Evolutionary conservation across 1,140 invertebrate genomes (phyloP).

Genomic region (Danaus plexippus): DNA sequence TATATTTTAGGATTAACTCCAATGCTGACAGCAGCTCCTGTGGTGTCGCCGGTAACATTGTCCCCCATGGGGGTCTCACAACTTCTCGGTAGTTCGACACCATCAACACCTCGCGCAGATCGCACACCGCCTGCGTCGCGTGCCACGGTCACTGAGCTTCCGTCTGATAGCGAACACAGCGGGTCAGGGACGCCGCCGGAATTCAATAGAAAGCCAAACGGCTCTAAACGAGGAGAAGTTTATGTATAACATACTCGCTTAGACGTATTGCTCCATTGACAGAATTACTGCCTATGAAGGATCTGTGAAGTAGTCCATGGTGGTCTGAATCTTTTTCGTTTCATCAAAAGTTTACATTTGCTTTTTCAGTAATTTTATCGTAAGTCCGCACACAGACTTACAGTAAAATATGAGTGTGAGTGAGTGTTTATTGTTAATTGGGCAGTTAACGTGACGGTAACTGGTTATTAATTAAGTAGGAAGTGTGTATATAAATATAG

Average conservation of each 20-base stretch:
- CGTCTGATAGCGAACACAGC: conserved; percentile 51
- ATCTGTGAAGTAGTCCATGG: no score
- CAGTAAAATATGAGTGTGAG: no score
- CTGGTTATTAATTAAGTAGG: no score
- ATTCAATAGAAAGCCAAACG: conserved; percentile 43
- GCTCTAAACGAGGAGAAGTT: conserved; percentile 72
- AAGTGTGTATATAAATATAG: no score
- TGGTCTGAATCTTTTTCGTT: no score
- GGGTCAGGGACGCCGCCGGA: conserved; percentile 43
- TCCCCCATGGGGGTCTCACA: conserved; percentile 63
- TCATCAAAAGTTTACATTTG: no score
- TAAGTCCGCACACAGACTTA: no score
- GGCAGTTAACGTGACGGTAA: no score
- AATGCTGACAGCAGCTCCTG: conserved; percentile 73
- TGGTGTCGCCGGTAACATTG: conserved; percentile 66
- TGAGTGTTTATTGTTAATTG: no score
- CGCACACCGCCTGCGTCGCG: conserved; percentile 35
- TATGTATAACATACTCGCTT: conserved; percentile 49
- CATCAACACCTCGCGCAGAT: conserved; percentile 51
- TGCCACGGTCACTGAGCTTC: conserved; percentile 51
- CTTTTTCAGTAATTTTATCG: no score
- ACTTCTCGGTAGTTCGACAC: conserved; percentile 53
- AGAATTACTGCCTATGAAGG: no score
- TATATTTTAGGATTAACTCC: conserved; percentile 71
- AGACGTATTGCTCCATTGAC: no score